Conservation (phyloP, 2,113 vertebrate species). For the Oreochromis aureus region DNA sequence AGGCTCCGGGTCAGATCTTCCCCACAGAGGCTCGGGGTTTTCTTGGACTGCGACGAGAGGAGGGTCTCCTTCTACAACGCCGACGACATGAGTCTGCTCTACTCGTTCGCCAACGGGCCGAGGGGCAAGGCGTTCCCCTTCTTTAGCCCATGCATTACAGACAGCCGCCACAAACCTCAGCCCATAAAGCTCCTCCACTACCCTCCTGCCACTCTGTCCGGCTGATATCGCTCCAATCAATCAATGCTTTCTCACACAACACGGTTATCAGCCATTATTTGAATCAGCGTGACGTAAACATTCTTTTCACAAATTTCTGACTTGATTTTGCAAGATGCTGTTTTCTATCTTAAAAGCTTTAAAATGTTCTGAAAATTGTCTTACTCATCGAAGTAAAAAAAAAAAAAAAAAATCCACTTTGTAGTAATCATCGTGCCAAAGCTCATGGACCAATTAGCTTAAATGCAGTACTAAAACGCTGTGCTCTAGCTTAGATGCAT, state of each 20-base stretch:
- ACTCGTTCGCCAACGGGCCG: slow-evolving; percentile 70
- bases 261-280: background rate
- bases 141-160: slow-evolving; percentile 82
- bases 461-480: background rate
- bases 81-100: slow-evolving; percentile 76
- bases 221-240: background rate
- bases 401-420: background rate
- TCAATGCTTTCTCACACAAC: background rate
- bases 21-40: slow-evolving; percentile 70
- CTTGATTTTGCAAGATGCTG: background rate
- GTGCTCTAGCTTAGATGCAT: background rate
- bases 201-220: slow-evolving; percentile 24
- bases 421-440: background rate
- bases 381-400: background rate
- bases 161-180: slow-evolving; percentile 55
- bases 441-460: background rate
- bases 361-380: background rate
- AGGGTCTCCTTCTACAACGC: slow-evolving; percentile 79
- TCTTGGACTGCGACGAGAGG: slow-evolving; percentile 75
- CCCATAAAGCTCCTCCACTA: slow-evolving; percentile 78
- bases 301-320: background rate
- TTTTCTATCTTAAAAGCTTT: background rate
- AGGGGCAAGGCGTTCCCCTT: slow-evolving; percentile 74
- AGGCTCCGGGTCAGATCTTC: slow-evolving; percentile 43
- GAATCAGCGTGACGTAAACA: background rate